Percentiles rank a stretch among this genome's conserved stretches.
phyloP scores from a whole-genome alignment of 2,113 vertebrate genomes.

The Uria aalge region DNA sequence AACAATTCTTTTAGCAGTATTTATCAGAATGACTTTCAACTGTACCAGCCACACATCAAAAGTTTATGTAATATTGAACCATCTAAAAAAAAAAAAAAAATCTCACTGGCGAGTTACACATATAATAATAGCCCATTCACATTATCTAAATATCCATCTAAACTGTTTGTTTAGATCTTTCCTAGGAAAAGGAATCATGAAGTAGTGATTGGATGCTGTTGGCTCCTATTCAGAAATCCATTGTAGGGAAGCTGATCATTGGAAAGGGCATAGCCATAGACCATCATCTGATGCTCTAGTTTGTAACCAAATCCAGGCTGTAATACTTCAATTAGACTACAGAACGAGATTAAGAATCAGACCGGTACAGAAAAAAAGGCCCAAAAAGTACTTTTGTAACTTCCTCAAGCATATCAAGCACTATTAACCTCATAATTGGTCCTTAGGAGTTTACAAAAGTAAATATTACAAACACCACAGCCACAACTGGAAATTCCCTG shows the following conservation, averaged over 20 bases:
- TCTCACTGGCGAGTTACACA: neutral
- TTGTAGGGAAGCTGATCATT: rapidly evolving
- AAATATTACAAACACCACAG: neutral
- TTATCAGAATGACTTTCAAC: neutral
- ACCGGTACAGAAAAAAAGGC: neutral
- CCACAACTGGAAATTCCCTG: neutral
- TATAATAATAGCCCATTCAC: neutral
- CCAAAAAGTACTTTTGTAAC: neutral
- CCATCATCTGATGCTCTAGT: rapidly evolving
- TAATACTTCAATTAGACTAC: neutral
- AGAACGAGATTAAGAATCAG: neutral
- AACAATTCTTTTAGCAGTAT: neutral
- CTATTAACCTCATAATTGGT: neutral
- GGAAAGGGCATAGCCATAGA: neutral
- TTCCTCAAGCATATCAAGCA: neutral
- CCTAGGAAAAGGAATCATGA: neutral
- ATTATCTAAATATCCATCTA: neutral
- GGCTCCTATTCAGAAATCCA: neutral
- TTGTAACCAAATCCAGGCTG: neutral
- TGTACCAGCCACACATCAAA: rapidly evolving
- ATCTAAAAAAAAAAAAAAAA: neutral
- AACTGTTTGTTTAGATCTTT: neutral
- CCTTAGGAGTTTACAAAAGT: neutral
- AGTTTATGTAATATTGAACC: neutral
- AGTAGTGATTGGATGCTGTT: neutral